phyloP scores from a whole-genome alignment of 1,140 invertebrate genomes.

The Arion vulgaris region DNA sequence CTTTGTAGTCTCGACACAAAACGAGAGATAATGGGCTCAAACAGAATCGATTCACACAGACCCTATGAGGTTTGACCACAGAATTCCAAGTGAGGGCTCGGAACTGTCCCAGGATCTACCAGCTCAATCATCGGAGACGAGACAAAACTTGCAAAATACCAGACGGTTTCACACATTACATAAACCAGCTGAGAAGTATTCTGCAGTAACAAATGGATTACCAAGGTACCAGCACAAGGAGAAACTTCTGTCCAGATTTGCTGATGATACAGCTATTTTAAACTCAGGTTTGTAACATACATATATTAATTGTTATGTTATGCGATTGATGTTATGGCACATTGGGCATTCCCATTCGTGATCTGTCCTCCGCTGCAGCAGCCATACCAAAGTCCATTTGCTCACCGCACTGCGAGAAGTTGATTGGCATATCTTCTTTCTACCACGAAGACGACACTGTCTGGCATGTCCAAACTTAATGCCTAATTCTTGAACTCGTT shows the following conservation, averaged over 20 bases:
- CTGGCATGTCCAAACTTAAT: no score
- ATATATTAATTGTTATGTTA: no score
- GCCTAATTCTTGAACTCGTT: no score
- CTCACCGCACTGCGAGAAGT: no score
- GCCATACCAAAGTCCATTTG: no score
- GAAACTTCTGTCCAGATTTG: background rate
- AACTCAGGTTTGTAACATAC: conserved; percentile 6
- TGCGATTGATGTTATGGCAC: no score
- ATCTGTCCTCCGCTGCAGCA: no score
- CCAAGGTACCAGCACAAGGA: background rate
- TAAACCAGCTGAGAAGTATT: background rate
- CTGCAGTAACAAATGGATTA: background rate
- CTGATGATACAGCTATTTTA: background rate
- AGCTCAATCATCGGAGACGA: background rate
- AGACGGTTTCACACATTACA: background rate
- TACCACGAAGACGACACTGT: no score
- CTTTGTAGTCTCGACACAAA: background rate
- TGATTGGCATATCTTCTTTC: no score
- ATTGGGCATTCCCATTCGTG: no score
- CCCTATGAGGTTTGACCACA: background rate
- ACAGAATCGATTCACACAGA: background rate
- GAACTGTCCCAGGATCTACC: background rate
- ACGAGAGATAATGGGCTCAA: background rate
- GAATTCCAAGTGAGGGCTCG: background rate
- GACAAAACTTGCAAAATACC: background rate